Evolutionary conservation across 2,888 invertebrate genomes (phyloP).

Genomic region (Mythimna albipuncta): DNA sequence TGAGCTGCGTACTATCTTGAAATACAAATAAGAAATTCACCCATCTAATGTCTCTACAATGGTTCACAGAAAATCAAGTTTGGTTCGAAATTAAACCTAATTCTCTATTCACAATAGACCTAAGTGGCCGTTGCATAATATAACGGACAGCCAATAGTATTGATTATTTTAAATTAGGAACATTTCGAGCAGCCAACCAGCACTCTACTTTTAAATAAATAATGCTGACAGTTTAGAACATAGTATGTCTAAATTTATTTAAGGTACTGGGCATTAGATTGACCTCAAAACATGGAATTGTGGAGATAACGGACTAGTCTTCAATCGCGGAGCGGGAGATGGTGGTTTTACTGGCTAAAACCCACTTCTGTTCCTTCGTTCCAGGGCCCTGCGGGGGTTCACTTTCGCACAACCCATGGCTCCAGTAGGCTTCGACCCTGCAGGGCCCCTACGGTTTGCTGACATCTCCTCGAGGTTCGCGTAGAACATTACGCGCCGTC

Average conservation of each 20-base stretch:
- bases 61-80: background rate
- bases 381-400: too few species aligned
- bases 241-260: constrained; percentile 10
- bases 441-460: too few species aligned
- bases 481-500: too few species aligned
- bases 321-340: too few species aligned
- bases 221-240: constrained; percentile 7
- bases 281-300: too few species aligned
- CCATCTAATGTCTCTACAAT: background rate
- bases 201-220: constrained; percentile 36
- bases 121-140: constrained; percentile 17
- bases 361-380: too few species aligned
- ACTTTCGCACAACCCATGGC: too few species aligned
- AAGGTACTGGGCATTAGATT: background rate
- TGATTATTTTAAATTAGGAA: constrained; percentile 59
- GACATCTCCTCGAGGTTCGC: too few species aligned
- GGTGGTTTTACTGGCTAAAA: too few species aligned
- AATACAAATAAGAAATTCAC: background rate
- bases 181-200: background rate
- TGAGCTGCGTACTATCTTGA: background rate
- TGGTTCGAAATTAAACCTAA: background rate
- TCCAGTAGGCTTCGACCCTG: too few species aligned
- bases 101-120: constrained; percentile 17
- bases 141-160: constrained; percentile 35
- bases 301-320: too few species aligned